Conservation (phyloP, 2,888 invertebrate genomes). For the Candidula unifasciata region DNA sequence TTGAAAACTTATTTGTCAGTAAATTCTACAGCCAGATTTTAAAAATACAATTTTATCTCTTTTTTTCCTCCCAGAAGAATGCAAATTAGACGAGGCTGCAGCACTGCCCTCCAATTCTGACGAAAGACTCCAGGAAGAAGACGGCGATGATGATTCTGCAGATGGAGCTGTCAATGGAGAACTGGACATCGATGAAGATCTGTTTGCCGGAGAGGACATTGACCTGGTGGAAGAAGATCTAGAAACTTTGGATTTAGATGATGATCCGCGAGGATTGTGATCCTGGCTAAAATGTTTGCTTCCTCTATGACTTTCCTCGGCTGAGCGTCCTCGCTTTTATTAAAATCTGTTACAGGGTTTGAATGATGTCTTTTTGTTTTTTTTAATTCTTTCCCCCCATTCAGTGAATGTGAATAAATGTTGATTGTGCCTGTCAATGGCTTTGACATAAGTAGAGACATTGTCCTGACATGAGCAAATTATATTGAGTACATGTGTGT, state of each 20-base stretch:
- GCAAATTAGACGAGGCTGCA: constrained; percentile 70
- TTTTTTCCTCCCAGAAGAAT: constrained; percentile 61
- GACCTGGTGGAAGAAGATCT: constrained; percentile 77
- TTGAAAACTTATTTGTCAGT: not conserved
- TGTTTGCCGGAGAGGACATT: constrained; percentile 77
- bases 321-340: not conserved
- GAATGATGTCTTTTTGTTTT: not conserved
- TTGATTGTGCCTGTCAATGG: no score
- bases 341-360: constrained; percentile 12
- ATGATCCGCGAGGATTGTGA: constrained; percentile 40
- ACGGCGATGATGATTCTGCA: constrained; percentile 68
- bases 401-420: no score
- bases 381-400: no score
- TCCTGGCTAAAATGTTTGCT: not conserved
- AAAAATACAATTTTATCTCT: not conserved
- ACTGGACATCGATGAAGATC: constrained; percentile 76
- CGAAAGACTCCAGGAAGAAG: constrained; percentile 57
- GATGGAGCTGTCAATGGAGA: constrained; percentile 62
- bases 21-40: not conserved
- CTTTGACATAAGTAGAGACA: no score
- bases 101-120: constrained; percentile 62
- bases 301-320: constrained; percentile 1
- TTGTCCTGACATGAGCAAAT: no score
- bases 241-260: constrained; percentile 72
- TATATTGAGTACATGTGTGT: no score